These are phyloP conservation scores for Vanessa cardui DNA, from an alignment of 2,888 invertebrate genomes.

Conservation along the genomic window DNA sequence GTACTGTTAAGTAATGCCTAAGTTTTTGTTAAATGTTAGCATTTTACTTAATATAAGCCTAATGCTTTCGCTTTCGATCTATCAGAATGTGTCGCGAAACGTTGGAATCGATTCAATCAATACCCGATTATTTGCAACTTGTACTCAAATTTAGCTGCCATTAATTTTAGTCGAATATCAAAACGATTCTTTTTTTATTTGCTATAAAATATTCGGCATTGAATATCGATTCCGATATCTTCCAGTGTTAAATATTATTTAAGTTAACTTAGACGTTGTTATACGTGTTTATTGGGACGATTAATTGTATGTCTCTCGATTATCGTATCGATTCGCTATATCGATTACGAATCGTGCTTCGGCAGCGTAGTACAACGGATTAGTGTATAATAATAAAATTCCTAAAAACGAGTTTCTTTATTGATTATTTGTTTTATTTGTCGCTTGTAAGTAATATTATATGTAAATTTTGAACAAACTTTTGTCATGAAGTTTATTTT, in stretches of 20 bases:
- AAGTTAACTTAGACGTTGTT: conserved; percentile 34
- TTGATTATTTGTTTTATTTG: conserved; percentile 57
- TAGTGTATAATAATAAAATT: conserved; percentile 45
- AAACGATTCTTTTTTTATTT: conserved; percentile 44
- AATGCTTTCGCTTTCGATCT: conserved; percentile 58
- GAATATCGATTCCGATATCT: conserved; percentile 52
- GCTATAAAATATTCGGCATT: conserved; percentile 36
- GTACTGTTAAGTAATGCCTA: conserved; percentile 79
- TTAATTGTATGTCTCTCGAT: conserved; percentile 10
- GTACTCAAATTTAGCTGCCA: conserved; percentile 47
- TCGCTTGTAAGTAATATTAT: conserved; percentile 71
- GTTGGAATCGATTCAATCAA: conserved; percentile 34
- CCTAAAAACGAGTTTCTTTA: conserved; percentile 53
- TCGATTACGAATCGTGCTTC: conserved; percentile 26
- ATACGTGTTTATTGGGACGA: conserved; percentile 16
- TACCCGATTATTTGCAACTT: conserved; percentile 34
- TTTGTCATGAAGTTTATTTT: conserved; percentile 60
- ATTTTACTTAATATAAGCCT: conserved; percentile 76
- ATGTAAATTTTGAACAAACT: conserved; percentile 77
- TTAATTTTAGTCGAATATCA: conserved; percentile 33
- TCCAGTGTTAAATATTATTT: conserved; percentile 55
- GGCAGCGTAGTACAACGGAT: conserved; percentile 50
- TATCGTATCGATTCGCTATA: conserved; percentile 13
- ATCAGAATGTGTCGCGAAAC: conserved; percentile 35
- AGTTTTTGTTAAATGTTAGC: conserved; percentile 75